These are phyloP conservation scores for Stylophora pistillata DNA, from an alignment of 64 coral and sea anemone genomes.

Conservation along the genomic window DNA sequence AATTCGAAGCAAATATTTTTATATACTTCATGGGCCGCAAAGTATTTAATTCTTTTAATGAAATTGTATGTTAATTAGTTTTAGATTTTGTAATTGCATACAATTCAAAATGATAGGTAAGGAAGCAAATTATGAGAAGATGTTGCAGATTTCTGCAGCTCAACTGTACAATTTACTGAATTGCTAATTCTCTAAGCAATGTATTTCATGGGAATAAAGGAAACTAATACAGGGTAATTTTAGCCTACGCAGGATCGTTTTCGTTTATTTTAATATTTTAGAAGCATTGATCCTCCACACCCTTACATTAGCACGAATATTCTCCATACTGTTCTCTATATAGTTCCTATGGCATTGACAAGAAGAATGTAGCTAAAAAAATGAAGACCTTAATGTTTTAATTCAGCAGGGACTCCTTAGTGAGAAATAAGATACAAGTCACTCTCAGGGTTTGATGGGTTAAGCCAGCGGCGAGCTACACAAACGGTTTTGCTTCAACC, in stretches of 20 bases:
- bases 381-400: too few relatives aligned
- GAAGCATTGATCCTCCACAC: too few relatives aligned
- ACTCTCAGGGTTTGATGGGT: too few relatives aligned
- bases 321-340: too few relatives aligned
- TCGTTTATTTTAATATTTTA: not conserved
- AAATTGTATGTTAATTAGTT: not conserved
- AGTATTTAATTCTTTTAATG: constrained; percentile 41
- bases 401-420: too few relatives aligned
- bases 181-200: constrained; percentile 17
- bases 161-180: constrained; percentile 8
- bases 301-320: too few relatives aligned
- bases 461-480: too few relatives aligned
- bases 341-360: too few relatives aligned
- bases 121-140: not conserved
- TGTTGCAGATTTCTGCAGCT: not conserved
- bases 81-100: constrained; percentile 30
- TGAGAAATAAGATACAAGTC: too few relatives aligned
- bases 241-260: not conserved
- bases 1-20: constrained; percentile 52
- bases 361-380: too few relatives aligned
- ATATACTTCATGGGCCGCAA: constrained; percentile 21
- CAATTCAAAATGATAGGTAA: not conserved
- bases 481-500: too few relatives aligned
- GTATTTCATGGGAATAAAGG: constrained; percentile 32
- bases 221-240: constrained; percentile 35